Evolutionary conservation across 2,797 vertebrate genomes (phyloP).

Genomic region (Aselliscus stoliczkanus): DNA sequence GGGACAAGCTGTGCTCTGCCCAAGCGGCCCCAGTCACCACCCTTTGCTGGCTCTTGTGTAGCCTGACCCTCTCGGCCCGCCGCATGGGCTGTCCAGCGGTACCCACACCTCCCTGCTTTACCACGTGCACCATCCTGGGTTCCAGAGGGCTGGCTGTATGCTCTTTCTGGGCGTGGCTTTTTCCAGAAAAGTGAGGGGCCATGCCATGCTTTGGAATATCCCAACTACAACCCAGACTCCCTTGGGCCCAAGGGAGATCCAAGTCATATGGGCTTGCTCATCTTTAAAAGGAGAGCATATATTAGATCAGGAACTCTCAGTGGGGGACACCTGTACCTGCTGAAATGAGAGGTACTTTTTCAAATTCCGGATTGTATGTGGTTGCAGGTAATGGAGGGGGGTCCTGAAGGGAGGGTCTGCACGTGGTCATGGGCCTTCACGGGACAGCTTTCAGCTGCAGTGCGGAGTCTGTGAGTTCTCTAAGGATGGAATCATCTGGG

Average conservation of each 20-base stretch:
- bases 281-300: background rate
- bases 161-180: background rate
- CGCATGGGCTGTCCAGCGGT: fast-evolving
- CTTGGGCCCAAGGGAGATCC: background rate
- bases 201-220: background rate
- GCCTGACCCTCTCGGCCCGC: background rate
- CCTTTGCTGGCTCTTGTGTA: background rate
- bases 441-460: background rate
- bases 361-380: background rate
- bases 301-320: background rate
- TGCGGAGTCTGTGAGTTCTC: background rate
- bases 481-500: background rate
- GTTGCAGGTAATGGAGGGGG: background rate
- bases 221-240: background rate
- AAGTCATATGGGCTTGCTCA: background rate
- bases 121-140: background rate
- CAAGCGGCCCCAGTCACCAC: background rate
- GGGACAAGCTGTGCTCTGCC: background rate
- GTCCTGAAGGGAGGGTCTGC: background rate
- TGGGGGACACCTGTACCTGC: background rate
- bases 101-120: background rate
- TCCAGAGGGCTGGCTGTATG: background rate
- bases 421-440: background rate
- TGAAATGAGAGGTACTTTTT: background rate
- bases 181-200: background rate